Evolutionary conservation across 2,113 vertebrate species (phyloP).

Genomic region (Thinocorus orbignyianus): DNA sequence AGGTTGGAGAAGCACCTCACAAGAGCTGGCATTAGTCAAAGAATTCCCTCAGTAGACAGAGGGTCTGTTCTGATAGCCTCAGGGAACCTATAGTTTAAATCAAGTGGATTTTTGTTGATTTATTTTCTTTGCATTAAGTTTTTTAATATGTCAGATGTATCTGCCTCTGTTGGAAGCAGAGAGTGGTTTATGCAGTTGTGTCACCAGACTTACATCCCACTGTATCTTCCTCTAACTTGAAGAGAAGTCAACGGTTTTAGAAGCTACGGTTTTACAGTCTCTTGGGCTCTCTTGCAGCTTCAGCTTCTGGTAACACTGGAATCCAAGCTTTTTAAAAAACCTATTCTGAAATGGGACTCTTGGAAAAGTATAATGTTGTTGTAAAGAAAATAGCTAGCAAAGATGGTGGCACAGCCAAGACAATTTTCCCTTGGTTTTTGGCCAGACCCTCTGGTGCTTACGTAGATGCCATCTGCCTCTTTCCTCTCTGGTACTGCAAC

Average conservation of each 20-base stretch:
- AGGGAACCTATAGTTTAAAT: background rate
- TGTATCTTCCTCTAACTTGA: background rate
- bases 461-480: constrained; percentile 61
- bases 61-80: constrained; percentile 21
- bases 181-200: background rate
- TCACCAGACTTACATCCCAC: background rate
- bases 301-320: background rate
- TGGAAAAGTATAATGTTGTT: constrained; percentile 1
- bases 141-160: background rate
- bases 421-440: constrained; percentile 54
- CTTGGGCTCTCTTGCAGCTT: background rate
- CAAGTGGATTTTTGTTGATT: constrained; percentile 2
- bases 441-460: constrained; percentile 57
- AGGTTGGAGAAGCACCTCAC: constrained; percentile 44
- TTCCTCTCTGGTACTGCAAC: constrained; percentile 13
- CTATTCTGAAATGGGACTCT: background rate
- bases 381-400: constrained; percentile 28
- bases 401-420: constrained; percentile 30
- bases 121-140: background rate
- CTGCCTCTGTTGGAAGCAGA: background rate
- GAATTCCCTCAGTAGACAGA: background rate
- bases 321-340: background rate
- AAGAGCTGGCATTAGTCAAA: constrained; percentile 42
- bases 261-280: background rate
- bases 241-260: background rate